Evolutionary conservation across 30 jellyfish, hydroid and myxozoan genomes (phyloP), one percentile per base, ranked within the genome.

Genomic region (Nemopilema nomurai): DNA sequence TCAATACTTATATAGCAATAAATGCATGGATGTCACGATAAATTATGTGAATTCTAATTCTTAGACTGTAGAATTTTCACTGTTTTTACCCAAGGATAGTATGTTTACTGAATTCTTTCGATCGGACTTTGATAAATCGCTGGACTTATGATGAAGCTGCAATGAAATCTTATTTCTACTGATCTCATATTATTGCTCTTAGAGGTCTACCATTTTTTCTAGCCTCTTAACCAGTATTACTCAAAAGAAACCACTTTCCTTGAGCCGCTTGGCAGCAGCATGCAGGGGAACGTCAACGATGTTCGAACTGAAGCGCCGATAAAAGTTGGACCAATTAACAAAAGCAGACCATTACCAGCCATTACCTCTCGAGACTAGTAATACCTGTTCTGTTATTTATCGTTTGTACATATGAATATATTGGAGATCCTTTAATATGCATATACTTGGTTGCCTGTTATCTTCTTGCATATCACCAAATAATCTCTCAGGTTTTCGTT

Each of bases 301-400:
- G 19, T 79, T 16, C 70, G 32, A 4, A 27, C 82, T 28, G 96
- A 87, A 18, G 13, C 83, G 6, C 22, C 67, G 32, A 51, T 90
- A 0, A 66, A 33, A 0, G 79, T 87, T 4, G 41, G 28, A 52
- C 67, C 72, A 25, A 51, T 87, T 49, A 62, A 87, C 84, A 26
- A 62, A 51, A 69, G 28, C 50, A 70, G 80, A 62, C 90, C 96
- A 6, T 79, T 80, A 49, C 90, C 96, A 4, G 90, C 96, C 31
- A 87, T 87, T 53, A 63, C 87, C 8, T 52, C 87, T 18, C 70
- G 87, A 28, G 87, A 78, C 8, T 76, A 28, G 28, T 28, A 52
- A 8, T 19, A 27, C 80, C 77, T 67, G 1, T 67, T 20, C 22
- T 8, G 64, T 63, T 69, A 24, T 18, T 69, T 69, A 7, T 8